Evolutionary conservation across 2,888 invertebrate species (phyloP).

Genomic region (Tenthredo amoena): DNA sequence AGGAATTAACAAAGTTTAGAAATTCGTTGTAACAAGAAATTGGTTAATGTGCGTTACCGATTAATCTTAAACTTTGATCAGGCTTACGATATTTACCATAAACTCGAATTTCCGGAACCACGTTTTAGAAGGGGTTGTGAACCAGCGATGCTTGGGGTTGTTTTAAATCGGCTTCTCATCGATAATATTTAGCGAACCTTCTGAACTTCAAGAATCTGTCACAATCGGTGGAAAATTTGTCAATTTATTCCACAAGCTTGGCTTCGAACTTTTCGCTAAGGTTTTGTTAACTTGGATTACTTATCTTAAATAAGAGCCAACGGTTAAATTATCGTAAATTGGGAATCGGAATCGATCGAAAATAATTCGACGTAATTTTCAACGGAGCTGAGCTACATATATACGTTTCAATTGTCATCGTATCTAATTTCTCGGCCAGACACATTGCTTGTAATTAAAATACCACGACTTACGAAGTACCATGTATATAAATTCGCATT

Average conservation of each 20-base stretch:
- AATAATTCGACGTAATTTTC: not conserved
- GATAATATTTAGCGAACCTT: constrained; percentile 3
- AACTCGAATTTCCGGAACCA: not conserved
- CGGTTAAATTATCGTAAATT: not conserved
- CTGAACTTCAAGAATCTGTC: not conserved
- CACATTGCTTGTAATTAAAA: not conserved
- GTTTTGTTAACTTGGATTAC: not conserved
- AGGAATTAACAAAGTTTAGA: not conserved
- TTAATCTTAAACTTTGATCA: constrained; percentile 7
- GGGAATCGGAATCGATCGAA: not conserved
- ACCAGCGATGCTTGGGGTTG: not conserved
- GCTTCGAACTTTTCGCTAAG: not conserved
- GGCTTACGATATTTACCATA: not conserved
- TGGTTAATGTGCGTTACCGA: not conserved
- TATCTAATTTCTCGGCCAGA: not conserved
- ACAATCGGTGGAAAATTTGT: not conserved
- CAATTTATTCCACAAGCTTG: not conserved
- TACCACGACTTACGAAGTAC: not conserved
- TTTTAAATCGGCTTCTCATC: constrained; percentile 7
- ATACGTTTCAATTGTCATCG: not conserved
- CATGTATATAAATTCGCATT: constrained; percentile 6
- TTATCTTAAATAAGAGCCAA: not conserved
- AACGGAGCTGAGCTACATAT: not conserved
- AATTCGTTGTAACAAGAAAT: not conserved
- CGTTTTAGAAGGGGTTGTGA: not conserved